Conservation (phyloP, 2,113 vertebrate genomes). For the Ptyas mucosa region DNA sequence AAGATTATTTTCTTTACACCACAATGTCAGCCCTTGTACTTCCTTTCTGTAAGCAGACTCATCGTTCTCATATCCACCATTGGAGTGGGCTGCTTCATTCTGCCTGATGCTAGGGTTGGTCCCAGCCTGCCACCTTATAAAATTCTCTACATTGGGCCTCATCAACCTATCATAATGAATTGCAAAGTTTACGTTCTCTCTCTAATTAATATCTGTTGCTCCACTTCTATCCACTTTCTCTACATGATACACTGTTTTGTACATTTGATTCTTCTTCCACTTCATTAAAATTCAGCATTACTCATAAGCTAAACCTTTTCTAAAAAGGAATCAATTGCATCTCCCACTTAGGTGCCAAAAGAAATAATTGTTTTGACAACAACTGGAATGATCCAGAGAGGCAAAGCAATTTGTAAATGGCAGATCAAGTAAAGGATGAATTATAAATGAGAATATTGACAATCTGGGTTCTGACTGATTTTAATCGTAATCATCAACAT, state of each 20-base stretch:
- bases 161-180: not conserved
- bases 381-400: not conserved
- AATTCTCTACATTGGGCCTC: not conserved
- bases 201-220: not conserved
- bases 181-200: not conserved
- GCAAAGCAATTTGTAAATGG: not conserved
- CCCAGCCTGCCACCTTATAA: not conserved
- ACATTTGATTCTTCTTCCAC: not conserved
- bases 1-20: too few relatives aligned
- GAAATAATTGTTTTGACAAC: conserved; percentile 5
- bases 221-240: not conserved
- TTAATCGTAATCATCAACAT: not conserved
- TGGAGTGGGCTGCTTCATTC: not conserved
- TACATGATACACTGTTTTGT: not conserved
- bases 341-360: not conserved
- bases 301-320: not conserved
- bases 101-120: not conserved
- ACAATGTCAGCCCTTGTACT: too few relatives aligned
- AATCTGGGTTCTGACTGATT: not conserved
- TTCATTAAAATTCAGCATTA: not conserved
- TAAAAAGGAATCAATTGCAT: not conserved
- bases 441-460: conserved; percentile 7
- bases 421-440: not conserved
- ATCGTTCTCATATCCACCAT: not conserved
- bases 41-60: too few relatives aligned